A percentile compares a stretch with the other conserved stretches of the same genome.
These are phyloP conservation scores for Odiellus spinosus DNA, from an alignment of 2,888 invertebrate genomes.

Conservation along the genomic window DNA sequence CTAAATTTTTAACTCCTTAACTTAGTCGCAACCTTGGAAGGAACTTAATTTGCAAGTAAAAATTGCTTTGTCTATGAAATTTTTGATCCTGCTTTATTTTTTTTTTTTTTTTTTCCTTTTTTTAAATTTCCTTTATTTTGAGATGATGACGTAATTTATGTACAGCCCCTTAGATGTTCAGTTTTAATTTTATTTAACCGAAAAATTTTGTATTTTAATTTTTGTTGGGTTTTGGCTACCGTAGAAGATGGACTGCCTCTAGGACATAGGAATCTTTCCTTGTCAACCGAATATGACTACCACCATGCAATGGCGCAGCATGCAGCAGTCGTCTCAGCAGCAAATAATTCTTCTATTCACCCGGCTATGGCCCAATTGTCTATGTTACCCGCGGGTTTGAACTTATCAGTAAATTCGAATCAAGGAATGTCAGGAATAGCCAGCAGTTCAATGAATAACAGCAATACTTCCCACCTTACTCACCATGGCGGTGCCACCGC, in stretches of 20 bases:
- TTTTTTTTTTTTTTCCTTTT: too few relatives aligned
- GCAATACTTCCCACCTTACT: constrained; percentile 24
- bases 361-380: neutral
- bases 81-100: too few relatives aligned
- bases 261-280: constrained; percentile 12
- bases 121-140: too few relatives aligned
- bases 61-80: too few relatives aligned
- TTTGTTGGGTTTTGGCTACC: neutral
- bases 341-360: neutral
- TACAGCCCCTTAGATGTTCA: too few relatives aligned
- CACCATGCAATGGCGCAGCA: neutral
- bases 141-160: too few relatives aligned
- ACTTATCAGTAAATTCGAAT: constrained; percentile 1
- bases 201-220: too few relatives aligned
- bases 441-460: constrained; percentile 32
- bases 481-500: constrained; percentile 10
- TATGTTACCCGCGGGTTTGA: neutral
- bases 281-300: constrained; percentile 19
- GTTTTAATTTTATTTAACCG: too few relatives aligned
- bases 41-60: too few relatives aligned
- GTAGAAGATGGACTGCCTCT: constrained; percentile 14
- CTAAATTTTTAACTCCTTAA: too few relatives aligned
- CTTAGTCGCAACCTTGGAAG: too few relatives aligned
- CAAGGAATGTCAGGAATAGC: constrained; percentile 18
- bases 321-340: neutral